Evolutionary conservation across 2,888 invertebrate genomes (phyloP), one percentile per base, ranked within the genome.

Genomic region (Stenichneumon culpator): DNA sequence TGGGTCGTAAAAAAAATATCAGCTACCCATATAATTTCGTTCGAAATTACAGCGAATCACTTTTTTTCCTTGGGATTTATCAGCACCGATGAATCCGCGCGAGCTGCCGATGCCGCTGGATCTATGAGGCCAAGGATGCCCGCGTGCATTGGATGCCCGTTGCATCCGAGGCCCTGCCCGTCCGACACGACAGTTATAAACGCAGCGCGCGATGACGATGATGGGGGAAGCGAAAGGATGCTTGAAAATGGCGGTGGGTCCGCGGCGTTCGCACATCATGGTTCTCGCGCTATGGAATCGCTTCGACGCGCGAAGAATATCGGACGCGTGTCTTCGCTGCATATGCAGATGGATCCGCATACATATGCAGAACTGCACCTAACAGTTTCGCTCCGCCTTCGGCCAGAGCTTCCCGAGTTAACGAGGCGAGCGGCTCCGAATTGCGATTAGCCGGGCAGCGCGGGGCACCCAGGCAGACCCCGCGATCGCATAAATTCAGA

Each of bases 361-460:
- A 47, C 39, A 79, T 39, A 74, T 47, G 60, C 39, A 19, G 19
- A 11, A 47, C 39, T 54, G 54, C 32, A 32, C 54, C 88, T 88
- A 88, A 88, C 72, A 75, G 82, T 80, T 89, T 87, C 79, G 92
- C 92, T 91, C 93, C 93, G 93, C 91, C 93, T 92, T 91, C 89
- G 82, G 86, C 87, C 87, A 89, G 90, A 90, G 88, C 86, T 69
- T 54, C 67, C 47, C 67, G 73, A 80, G 68, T 81, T 84, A 81
- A 84, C 80, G 80, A 80, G 72, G 50, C 65, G 52, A 54, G 50
- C 72, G 72, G 72, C 80, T 78, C 84, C 80, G 77, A 84, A 84
- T 84, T 81, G 73, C 77, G 77, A 81, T 80, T 84, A 84, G 65
- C 65, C 50, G 60, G 14, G 73, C 60, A 60, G 44, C 60, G n/a